Base-by-base conservation (phyloP, 2,797 vertebrate species). In the Oophaga sylvatica region DNA sequence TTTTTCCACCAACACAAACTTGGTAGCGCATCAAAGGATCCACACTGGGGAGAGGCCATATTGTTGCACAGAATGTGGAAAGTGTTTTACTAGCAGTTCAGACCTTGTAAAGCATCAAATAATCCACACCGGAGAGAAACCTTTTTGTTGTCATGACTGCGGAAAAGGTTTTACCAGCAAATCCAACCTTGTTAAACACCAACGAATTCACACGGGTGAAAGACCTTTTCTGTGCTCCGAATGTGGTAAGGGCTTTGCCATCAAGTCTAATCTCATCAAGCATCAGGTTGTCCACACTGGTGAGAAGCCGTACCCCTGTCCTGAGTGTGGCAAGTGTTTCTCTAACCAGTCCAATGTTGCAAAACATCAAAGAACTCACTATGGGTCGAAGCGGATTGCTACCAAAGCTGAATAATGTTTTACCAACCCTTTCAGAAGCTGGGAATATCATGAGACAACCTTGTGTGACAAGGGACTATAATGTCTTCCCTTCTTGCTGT, bases 71-170 rank as follows among this genome's bases (percentile, higher is more conserved):
- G 59, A 84, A 71, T 84, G 83, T 7, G 83, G 83, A 1, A 84
- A 84, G 4, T 63, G 71, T 53, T 84, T 84, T 17, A 84, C 83
- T 13, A 84, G 83, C 71, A 84, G 83, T 26, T 84, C 83, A 5
- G 83, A 84, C 59, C 83, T 84, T 17, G 83, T 84, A 31, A 84
- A 84, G 22, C 85, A 87, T n/a, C 85, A 87, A 22, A 80, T 80
- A 35, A 80, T 71, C 19, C 85, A 87, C 78, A 87, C 77, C 1
- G 85, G 85, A 0, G 85, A 87, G 56, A 87, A 87, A 73, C 85
- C 85, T 0, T 87, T 80, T 26, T 71, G 56, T 26, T 87, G 85
- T 26, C 3, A 31, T 6, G 85, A 87, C 56, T 87, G 85, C 3
- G 77, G 77, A 57, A 87, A 87, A 41, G 67, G 77, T 31, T 87